Conservation (phyloP, 2,113 vertebrate genomes). For the Tonatia bakeri region DNA sequence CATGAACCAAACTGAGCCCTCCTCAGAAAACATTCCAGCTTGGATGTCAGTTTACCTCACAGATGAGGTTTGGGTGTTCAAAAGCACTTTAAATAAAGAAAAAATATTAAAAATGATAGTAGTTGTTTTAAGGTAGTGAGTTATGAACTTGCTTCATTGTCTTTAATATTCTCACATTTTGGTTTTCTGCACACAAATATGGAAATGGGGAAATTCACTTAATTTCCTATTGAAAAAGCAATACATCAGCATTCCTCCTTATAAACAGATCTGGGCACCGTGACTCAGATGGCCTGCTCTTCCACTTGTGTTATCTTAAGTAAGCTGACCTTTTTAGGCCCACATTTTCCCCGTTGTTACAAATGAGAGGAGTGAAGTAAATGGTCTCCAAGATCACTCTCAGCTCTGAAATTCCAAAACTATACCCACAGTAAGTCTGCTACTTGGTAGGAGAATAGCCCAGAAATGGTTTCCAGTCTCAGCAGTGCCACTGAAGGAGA, state of each 20-base stretch:
- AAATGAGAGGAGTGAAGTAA: neutral
- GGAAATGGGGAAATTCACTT: slow-evolving; percentile 17
- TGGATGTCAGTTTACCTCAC: neutral
- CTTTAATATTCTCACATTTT: neutral
- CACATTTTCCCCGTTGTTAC: slow-evolving; percentile 29
- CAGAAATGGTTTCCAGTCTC: neutral
- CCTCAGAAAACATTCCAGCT: neutral
- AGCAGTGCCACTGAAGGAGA: neutral
- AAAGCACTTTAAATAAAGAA: slow-evolving; percentile 11
- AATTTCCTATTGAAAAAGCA: slow-evolving; percentile 30
- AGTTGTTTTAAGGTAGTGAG: neutral
- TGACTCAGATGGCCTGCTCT: slow-evolving; percentile 26
- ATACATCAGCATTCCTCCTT: neutral
- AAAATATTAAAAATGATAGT: neutral
- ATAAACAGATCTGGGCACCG: neutral
- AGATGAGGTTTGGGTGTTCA: neutral
- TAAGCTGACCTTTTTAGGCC: slow-evolving; percentile 39
- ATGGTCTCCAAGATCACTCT: slow-evolving; percentile 1
- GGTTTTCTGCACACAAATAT: neutral
- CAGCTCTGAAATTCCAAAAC: slow-evolving; percentile 20
- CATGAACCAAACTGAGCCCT: neutral
- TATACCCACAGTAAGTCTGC: neutral
- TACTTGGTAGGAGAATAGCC: neutral
- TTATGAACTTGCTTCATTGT: neutral
- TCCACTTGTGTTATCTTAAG: slow-evolving; percentile 45